phyloP scores from a whole-genome alignment of 2,113 vertebrate species.

The Perca schrenkii region DNA sequence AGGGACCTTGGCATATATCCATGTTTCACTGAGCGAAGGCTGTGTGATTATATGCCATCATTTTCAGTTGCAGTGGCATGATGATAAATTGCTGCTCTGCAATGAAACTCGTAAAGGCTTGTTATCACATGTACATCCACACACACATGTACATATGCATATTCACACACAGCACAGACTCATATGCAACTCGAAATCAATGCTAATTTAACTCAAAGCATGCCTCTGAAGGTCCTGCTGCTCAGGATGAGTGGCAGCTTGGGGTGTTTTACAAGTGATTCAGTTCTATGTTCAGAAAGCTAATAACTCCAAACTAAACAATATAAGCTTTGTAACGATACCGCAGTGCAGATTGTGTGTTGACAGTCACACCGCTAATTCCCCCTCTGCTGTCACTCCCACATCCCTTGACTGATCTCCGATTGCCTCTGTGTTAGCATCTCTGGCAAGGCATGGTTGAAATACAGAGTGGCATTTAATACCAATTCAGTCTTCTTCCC shows the following conservation, averaged over 20 bases:
- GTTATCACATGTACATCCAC: neutral
- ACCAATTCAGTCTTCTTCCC: neutral
- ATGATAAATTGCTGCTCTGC: conserved; percentile 36
- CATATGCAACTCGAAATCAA: neutral
- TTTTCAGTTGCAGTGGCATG: conserved; percentile 34
- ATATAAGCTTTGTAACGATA: conserved; percentile 60
- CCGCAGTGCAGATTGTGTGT: conserved; percentile 59
- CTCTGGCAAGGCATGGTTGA: conserved; percentile 11
- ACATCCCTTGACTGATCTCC: conserved; percentile 37
- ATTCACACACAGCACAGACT: conserved; percentile 9
- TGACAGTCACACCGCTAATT: conserved; percentile 71
- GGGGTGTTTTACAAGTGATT: conserved; percentile 65
- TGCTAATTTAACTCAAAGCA: conserved; percentile 30
- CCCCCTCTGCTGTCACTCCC: conserved; percentile 61
- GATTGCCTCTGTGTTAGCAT: conserved; percentile 27
- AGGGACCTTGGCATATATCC: conserved; percentile 51
- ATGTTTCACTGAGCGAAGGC: conserved; percentile 44
- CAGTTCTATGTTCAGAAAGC: conserved; percentile 66
- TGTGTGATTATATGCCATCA: conserved; percentile 46
- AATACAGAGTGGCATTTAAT: conserved; percentile 34
- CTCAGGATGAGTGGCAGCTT: conserved; percentile 65
- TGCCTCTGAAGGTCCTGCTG: conserved; percentile 16
- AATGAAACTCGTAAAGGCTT: conserved; percentile 28
- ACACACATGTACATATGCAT: neutral
- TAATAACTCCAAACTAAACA: conserved; percentile 74